These are phyloP conservation scores for Myathropa florea DNA, from an alignment of 2,888 invertebrate genomes.

Conservation along the genomic window DNA sequence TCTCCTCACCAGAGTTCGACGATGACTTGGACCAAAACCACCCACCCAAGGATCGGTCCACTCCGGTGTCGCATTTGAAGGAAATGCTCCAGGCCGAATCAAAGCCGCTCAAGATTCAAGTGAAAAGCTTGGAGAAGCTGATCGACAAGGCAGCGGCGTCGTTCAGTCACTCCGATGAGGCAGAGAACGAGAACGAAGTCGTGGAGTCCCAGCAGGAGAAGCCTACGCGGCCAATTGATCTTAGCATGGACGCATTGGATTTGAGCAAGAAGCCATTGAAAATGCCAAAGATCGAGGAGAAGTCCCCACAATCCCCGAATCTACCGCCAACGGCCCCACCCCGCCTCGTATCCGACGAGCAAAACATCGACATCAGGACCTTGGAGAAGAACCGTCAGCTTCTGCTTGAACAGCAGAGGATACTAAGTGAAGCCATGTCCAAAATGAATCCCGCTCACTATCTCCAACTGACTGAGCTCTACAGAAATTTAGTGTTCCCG, in stretches of 20 bases:
- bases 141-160: conserved; percentile 78
- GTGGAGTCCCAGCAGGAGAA: conserved; percentile 79
- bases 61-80: conserved; percentile 81
- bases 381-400: conserved; percentile 84
- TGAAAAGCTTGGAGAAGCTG: conserved; percentile 85
- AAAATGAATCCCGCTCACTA: conserved; percentile 84
- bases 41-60: conserved; percentile 78
- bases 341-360: conserved; percentile 42
- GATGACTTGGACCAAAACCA: conserved; percentile 76
- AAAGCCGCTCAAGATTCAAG: conserved; percentile 83
- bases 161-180: conserved; percentile 79
- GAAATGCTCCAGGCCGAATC: conserved; percentile 79
- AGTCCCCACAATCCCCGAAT: conserved; percentile 21
- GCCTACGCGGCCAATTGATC: conserved; percentile 84
- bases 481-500: conserved; percentile 83
- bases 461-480: conserved; percentile 84
- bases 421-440: conserved; percentile 84
- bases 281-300: conserved; percentile 71
- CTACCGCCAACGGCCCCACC: background rate
- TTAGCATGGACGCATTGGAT: conserved; percentile 90
- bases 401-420: conserved; percentile 85
- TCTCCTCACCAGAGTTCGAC: conserved; percentile 82
- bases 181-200: conserved; percentile 82
- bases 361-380: conserved; percentile 77
- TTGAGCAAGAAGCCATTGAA: conserved; percentile 87